Base-by-base conservation (phyloP, 2,888 invertebrate species). In the Parnassius orleans region DNA sequence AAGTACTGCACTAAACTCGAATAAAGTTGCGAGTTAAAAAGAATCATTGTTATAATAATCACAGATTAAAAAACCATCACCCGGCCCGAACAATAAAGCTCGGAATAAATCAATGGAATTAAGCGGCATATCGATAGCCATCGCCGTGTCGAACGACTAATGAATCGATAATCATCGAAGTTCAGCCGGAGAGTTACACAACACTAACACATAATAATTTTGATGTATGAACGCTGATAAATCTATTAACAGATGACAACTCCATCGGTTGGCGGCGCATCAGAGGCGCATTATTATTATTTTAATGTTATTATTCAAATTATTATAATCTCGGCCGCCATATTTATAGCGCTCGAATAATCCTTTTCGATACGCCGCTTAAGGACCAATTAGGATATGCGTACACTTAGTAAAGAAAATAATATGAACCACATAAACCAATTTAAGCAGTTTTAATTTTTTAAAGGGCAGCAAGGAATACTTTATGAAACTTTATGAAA, bases 261-360 rank as follows among this genome's bases (percentile, higher is more conserved):
- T 85, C 73, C 79, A 81, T 83, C 81, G 79, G 70, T 63, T 73
- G 73, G 73, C 77, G 71, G 75, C 76, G 71, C 73, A 75, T 76
- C 80, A 78, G 76, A 80, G 75, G 72, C 71, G 71, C 74, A 77
- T 81, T 83, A 86, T 87, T 84, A 87, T 88, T 87, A 87, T 87
- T 85, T 81, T 86, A 86, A 87, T 87, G 85, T 87, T 89, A 87
- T 87, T 87, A 89, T 88, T 88, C 84, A 87, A 86, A 88, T 90
- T 88, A 87, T 88, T 79, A 87, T 87, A 88, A 87, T 88, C 87
- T 86, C 79, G 73, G 75, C 80, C 77, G 80, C 83, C 81, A 83
- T 89, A 90, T 90, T 89, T 90, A 89, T 88, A 78, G 82, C 81
- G 72, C 74, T 76, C 77, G 74, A 77, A 75, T 88, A 87, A 89